Evolutionary conservation across 64 coral and sea anemone genomes (phyloP).

Genomic region (Acropora yongei): DNA sequence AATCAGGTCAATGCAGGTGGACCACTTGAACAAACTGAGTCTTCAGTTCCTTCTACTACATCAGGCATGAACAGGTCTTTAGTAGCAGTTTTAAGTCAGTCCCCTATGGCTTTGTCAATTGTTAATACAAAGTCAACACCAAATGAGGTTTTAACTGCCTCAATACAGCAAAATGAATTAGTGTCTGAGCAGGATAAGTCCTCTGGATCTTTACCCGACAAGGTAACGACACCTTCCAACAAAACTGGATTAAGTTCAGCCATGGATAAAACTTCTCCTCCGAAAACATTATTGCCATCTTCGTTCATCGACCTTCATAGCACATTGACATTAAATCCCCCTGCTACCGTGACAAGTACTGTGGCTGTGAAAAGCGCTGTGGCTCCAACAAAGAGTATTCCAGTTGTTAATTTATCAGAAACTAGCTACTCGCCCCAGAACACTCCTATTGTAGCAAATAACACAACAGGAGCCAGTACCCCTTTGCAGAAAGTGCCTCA

Average conservation of each 20-base stretch:
- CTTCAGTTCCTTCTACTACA: background rate
- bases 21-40: background rate
- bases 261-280: background rate
- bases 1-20: background rate
- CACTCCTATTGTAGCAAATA: background rate
- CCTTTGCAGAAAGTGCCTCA: background rate
- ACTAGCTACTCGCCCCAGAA: background rate
- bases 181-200: background rate
- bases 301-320: background rate
- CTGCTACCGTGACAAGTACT: background rate
- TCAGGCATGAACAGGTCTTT: background rate
- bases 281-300: background rate
- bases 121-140: background rate
- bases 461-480: background rate
- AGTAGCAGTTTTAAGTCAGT: background rate
- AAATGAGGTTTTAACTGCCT: background rate
- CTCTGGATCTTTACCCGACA: background rate
- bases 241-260: background rate
- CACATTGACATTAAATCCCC: background rate
- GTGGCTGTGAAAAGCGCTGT: background rate
- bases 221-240: background rate
- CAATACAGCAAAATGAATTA: background rate
- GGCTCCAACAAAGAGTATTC: background rate
- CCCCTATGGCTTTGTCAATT: background rate
- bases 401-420: background rate